Conservation (phyloP, 2,113 vertebrate species). For the Saccopteryx leptura region DNA sequence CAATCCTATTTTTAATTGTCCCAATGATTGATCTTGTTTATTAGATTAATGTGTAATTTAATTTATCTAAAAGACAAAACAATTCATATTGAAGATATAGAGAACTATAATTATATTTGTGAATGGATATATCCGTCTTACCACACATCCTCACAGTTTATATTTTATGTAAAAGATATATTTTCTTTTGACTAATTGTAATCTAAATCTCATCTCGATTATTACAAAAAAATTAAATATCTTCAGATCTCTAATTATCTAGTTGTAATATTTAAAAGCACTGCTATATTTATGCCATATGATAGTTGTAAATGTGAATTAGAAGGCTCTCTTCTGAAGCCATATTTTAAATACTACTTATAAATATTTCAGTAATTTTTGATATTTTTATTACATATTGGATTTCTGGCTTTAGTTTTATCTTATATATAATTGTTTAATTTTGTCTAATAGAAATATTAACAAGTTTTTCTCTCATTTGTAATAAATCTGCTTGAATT, state of each 20-base stretch:
- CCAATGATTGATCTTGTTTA: not conserved
- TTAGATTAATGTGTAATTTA: not conserved
- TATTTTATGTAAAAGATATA: not conserved
- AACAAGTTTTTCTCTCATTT: conserved; percentile 36
- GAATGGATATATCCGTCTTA: not conserved
- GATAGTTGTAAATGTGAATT: not conserved
- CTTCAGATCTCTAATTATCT: not conserved
- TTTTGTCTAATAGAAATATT: conserved; percentile 12
- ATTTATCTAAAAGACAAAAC: not conserved
- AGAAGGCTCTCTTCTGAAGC: not conserved
- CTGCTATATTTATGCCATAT: not conserved
- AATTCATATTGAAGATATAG: not conserved
- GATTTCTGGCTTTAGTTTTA: not conserved
- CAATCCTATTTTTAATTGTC: not conserved
- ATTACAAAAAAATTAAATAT: not conserved
- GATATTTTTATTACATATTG: not conserved
- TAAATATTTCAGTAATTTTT: not conserved
- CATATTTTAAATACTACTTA: conserved; percentile 34
- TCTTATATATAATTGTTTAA: conserved; percentile 49
- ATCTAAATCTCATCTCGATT: not conserved
- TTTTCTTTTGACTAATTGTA: not conserved
- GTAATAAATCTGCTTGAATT: conserved; percentile 54
- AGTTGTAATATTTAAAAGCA: not conserved
- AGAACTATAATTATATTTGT: not conserved
- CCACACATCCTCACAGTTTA: not conserved